A percentile compares a stretch with the other conserved stretches of the same genome.
These are phyloP conservation scores for Eurytemora carolleeae DNA, from an alignment of 1,140 invertebrate species.

Conservation along the genomic window DNA sequence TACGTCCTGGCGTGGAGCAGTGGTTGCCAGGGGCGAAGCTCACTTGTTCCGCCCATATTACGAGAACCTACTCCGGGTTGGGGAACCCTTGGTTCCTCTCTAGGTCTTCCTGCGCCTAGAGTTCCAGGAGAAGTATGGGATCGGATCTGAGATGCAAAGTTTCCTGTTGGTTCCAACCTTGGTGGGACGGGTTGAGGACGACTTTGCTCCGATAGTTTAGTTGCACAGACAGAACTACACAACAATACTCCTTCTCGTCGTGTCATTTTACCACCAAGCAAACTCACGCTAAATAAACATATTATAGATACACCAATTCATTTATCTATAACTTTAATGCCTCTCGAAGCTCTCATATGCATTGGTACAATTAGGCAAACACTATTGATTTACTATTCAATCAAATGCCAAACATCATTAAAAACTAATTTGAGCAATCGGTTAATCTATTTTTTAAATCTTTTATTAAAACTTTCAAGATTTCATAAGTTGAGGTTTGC, in stretches of 20 bases:
- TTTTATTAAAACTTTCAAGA: too few relatives aligned
- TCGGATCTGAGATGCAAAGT: too few relatives aligned
- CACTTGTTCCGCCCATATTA: too few relatives aligned
- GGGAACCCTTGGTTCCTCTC: too few relatives aligned
- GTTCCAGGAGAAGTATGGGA: too few relatives aligned
- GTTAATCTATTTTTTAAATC: not conserved
- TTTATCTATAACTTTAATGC: not conserved
- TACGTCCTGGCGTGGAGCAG: too few relatives aligned
- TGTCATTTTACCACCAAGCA: constrained; percentile 41
- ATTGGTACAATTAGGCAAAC: not conserved
- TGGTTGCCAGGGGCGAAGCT: not conserved
- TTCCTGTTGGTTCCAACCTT: too few relatives aligned
- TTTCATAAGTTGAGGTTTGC: too few relatives aligned
- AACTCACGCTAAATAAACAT: constrained; percentile 31
- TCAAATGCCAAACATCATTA: not conserved
- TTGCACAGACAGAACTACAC: constrained; percentile 34
- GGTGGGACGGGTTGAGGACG: not conserved
- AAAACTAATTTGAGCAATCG: not conserved
- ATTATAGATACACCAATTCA: not conserved
- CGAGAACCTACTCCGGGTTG: too few relatives aligned
- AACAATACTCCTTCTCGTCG: constrained; percentile 19
- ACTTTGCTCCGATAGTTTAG: not conserved
- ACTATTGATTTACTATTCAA: not conserved
- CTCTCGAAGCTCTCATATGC: not conserved
- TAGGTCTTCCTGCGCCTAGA: too few relatives aligned